Evolutionary conservation across 2,113 vertebrate genomes (phyloP).

Genomic region (Eira barbara): DNA sequence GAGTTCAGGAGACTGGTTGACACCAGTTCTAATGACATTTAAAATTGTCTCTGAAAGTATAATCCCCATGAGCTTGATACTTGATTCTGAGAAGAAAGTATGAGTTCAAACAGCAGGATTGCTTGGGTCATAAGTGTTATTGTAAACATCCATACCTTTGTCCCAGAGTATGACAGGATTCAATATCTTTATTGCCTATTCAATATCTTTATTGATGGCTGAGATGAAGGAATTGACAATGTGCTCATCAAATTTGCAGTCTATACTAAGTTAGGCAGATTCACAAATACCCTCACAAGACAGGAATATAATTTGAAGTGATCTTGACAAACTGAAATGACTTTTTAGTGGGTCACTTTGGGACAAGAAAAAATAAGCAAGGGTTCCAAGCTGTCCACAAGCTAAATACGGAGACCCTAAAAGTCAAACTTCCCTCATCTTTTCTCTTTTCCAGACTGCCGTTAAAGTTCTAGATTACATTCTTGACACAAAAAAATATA

Average conservation of each 20-base stretch:
- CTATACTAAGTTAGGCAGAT: slow-evolving; percentile 24
- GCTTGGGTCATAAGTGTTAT: slow-evolving; percentile 34
- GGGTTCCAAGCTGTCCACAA: background rate
- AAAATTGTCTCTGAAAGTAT: background rate
- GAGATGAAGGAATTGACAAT: slow-evolving; percentile 56
- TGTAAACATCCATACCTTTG: slow-evolving; percentile 43
- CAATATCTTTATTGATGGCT: slow-evolving; percentile 55
- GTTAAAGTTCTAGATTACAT: background rate
- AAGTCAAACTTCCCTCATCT: background rate
- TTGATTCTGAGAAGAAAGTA: background rate
- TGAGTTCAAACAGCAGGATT: background rate
- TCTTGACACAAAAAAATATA: background rate
- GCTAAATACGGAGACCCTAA: background rate
- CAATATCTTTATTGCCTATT: slow-evolving; percentile 61
- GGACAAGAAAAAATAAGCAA: background rate
- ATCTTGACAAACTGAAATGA: slow-evolving; percentile 18
- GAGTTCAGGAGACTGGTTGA: background rate
- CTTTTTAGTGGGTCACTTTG: background rate
- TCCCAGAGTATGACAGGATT: slow-evolving; percentile 16
- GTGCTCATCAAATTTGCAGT: slow-evolving; percentile 28
- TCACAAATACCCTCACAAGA: background rate
- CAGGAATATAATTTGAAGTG: slow-evolving; percentile 28
- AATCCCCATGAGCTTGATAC: background rate
- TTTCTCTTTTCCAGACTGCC: background rate
- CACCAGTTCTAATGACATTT: background rate